Percentiles rank a stretch among this genome's conserved stretches.
Conservation (phyloP, 2,113 vertebrate species). For the Echinops telfairi region DNA sequence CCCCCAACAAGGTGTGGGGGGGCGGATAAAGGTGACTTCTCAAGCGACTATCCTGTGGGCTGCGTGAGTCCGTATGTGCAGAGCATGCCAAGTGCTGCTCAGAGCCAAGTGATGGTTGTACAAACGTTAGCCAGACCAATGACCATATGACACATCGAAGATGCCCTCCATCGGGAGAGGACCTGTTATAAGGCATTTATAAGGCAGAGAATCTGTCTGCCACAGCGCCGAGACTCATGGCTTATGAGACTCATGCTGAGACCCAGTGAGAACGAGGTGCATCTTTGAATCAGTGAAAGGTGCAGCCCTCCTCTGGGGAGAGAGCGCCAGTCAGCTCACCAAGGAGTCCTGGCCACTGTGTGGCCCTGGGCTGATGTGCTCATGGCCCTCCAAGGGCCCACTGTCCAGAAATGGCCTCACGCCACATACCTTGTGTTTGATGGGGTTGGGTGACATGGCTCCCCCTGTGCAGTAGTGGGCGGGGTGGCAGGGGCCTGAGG, state of each 20-base stretch:
- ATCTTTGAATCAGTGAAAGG: background rate
- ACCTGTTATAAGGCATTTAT: background rate
- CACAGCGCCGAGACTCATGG: background rate
- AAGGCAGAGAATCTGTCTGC: background rate
- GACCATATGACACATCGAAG: background rate
- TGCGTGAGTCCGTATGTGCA: rapidly evolving
- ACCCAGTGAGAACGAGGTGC: background rate
- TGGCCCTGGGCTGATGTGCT: background rate
- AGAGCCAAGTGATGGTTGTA: background rate
- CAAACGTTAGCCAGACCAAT: background rate
- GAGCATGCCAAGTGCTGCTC: too few species aligned
- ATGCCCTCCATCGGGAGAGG: background rate
- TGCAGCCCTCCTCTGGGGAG: background rate
- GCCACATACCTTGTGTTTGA: slow-evolving; percentile 86
- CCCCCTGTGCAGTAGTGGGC: slow-evolving; percentile 91
- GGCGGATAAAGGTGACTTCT: background rate
- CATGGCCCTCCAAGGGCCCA: too few species aligned
- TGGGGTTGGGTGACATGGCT: slow-evolving; percentile 89
- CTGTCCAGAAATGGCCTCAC: background rate
- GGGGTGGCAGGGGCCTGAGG: slow-evolving; percentile 91
- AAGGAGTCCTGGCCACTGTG: background rate
- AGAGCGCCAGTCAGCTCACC: background rate
- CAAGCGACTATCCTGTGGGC: background rate
- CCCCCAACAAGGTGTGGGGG: background rate
- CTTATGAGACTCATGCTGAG: background rate